Conservation (phyloP, 2,113 vertebrate species). For the Pycnonotus jocosus region DNA sequence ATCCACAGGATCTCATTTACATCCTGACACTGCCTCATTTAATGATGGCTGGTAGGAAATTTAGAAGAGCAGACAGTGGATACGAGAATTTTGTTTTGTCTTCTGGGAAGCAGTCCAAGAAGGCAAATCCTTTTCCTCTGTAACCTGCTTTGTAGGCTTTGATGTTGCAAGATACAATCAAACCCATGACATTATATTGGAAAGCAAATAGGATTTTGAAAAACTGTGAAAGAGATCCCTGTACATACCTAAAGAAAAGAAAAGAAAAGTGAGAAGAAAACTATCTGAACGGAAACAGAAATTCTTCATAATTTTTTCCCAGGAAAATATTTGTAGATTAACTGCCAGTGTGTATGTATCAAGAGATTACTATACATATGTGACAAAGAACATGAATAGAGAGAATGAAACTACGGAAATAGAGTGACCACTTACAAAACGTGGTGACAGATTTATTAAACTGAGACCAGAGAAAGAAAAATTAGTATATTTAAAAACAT, state of each 20-base stretch:
- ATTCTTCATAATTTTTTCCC: not conserved
- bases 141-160: not conserved
- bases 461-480: not conserved
- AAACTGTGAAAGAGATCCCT: not conserved
- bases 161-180: not conserved
- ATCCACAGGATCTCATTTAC: not conserved
- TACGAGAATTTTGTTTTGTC: not conserved
- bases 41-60: not conserved
- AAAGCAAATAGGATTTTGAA: slow-evolving; percentile 7
- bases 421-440: not conserved
- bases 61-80: not conserved
- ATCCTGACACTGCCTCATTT: not conserved
- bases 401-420: not conserved
- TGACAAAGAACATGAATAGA: not conserved
- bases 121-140: not conserved
- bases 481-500: not conserved
- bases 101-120: not conserved
- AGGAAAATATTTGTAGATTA: slow-evolving; percentile 2
- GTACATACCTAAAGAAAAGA: not conserved
- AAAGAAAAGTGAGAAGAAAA: not conserved
- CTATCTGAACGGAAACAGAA: not conserved
- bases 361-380: not conserved
- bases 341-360: not conserved
- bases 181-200: not conserved
- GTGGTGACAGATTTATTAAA: slow-evolving; percentile 1